Evolutionary conservation across 2,888 invertebrate species (phyloP).

Genomic region (Herminia tarsipennalis): DNA sequence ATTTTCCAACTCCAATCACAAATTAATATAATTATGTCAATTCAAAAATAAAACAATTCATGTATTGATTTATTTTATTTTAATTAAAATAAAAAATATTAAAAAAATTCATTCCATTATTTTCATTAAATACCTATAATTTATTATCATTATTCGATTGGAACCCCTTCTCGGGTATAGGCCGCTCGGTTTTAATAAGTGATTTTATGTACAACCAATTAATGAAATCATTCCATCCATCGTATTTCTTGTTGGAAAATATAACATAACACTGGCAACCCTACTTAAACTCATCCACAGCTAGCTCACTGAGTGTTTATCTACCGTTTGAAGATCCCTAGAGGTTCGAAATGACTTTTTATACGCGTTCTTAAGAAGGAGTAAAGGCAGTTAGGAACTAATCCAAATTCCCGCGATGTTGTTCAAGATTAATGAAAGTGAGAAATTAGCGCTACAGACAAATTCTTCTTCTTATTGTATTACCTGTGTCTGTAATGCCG

Average conservation of each 20-base stretch:
- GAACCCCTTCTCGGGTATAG: background rate
- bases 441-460: too few relatives aligned
- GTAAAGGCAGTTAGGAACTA: slow-evolving; percentile 21
- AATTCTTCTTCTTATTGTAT: too few relatives aligned
- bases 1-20: too few relatives aligned
- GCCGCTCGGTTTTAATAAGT: background rate
- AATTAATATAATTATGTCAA: too few relatives aligned
- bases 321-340: slow-evolving; percentile 20
- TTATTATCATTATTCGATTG: too few relatives aligned
- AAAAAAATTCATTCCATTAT: background rate
- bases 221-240: background rate
- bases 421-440: background rate
- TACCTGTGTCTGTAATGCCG: background rate
- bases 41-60: too few relatives aligned
- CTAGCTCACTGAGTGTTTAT: slow-evolving; percentile 24
- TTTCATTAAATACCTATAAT: too few relatives aligned
- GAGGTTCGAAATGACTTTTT: slow-evolving; percentile 23
- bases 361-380: slow-evolving; percentile 11
- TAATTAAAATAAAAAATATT: too few relatives aligned
- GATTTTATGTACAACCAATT: background rate
- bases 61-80: too few relatives aligned
- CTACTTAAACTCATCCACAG: slow-evolving; percentile 12
- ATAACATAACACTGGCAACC: slow-evolving; percentile 6
- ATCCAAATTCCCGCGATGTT: slow-evolving; percentile 7
- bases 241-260: background rate